These are phyloP conservation scores for Moxostoma hubbsi DNA, from an alignment of 2,797 vertebrate genomes.

Conservation along the genomic window DNA sequence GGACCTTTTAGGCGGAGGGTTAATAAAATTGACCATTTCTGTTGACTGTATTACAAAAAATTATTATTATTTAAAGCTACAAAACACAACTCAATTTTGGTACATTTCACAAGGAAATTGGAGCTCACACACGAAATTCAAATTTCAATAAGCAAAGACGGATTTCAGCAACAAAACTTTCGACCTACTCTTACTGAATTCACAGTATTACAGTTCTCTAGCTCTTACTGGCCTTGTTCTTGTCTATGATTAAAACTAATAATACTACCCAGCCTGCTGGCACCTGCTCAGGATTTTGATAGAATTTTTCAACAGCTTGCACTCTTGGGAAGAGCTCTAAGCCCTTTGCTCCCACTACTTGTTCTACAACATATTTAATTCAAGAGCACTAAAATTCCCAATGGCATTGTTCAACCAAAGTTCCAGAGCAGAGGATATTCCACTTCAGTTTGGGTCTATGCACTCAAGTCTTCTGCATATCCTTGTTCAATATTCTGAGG, in stretches of 20 bases:
- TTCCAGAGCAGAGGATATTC: slow-evolving; percentile 38
- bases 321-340: slow-evolving; percentile 32
- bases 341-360: slow-evolving; percentile 26
- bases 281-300: background rate
- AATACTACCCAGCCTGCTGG: background rate
- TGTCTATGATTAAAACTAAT: background rate
- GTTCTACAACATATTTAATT: slow-evolving; percentile 36
- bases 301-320: slow-evolving; percentile 7
- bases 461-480: slow-evolving; percentile 36
- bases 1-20: too few species aligned
- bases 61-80: too few species aligned
- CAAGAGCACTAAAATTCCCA: slow-evolving; percentile 30
- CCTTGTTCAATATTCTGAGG: slow-evolving; percentile 30
- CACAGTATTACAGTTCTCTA: background rate
- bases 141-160: too few species aligned
- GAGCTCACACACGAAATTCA: too few species aligned
- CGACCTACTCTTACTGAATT: too few species aligned
- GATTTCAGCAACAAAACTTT: too few species aligned
- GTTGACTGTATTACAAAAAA: too few species aligned
- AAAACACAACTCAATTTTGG: too few species aligned
- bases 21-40: too few species aligned
- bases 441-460: slow-evolving; percentile 39
- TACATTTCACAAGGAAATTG: too few species aligned
- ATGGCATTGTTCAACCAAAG: slow-evolving; percentile 28
- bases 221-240: background rate